Percentiles rank a stretch among this genome's conserved stretches.
phyloP scores from a whole-genome alignment of 2,888 invertebrate genomes.

The Aspidapion aeneum region DNA sequence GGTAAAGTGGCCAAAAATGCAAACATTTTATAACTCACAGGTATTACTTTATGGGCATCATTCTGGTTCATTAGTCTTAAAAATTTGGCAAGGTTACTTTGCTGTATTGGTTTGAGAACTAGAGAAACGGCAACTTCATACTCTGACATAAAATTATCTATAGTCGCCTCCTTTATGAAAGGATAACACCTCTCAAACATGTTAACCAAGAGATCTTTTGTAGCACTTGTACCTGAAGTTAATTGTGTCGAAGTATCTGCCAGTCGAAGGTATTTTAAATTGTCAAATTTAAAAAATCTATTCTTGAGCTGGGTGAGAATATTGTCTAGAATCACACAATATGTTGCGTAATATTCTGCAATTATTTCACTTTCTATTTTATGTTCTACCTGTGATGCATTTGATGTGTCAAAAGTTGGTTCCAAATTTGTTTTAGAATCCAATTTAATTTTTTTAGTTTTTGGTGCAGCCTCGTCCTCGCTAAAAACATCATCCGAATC shows the following conservation, averaged over 20 bases:
- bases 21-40: not conserved
- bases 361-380: not conserved
- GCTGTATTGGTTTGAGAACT: not conserved
- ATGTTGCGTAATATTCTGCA: not conserved
- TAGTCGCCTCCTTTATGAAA: not conserved
- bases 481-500: not conserved
- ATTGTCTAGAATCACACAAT: not conserved
- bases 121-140: not conserved
- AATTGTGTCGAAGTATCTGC: not conserved
- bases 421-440: not conserved
- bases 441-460: not conserved
- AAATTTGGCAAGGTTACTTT: not conserved
- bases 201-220: not conserved
- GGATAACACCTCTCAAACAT: not conserved
- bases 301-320: not conserved
- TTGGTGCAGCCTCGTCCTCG: not conserved
- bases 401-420: not conserved
- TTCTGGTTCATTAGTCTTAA: not conserved
- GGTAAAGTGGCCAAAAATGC: not conserved
- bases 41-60: not conserved
- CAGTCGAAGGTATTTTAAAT: not conserved
- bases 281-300: not conserved
- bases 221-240: not conserved
- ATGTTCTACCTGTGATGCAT: not conserved
- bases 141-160: not conserved